Conservation (phyloP, 2,797 vertebrate species). For the Bovichtus variegatus region DNA sequence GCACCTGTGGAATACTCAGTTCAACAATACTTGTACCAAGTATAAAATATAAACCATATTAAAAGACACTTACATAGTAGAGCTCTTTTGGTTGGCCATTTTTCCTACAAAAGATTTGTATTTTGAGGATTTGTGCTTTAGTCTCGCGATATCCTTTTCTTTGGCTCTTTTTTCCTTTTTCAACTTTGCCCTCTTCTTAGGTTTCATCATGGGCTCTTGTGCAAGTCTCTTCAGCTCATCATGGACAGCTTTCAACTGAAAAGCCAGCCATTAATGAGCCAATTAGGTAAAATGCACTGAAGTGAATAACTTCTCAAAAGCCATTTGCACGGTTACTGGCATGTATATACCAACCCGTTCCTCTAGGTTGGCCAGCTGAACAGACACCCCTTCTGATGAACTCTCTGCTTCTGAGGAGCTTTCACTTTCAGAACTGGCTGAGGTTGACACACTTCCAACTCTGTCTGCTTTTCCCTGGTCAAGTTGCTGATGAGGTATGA, state of each 20-base stretch:
- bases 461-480: slow-evolving; percentile 63
- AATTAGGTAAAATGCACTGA: slow-evolving; percentile 13
- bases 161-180: slow-evolving; percentile 82
- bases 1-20: background rate
- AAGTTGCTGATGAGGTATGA: slow-evolving; percentile 29
- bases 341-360: slow-evolving; percentile 84
- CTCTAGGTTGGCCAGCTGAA: slow-evolving; percentile 84
- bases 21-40: background rate
- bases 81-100: slow-evolving; percentile 80
- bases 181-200: slow-evolving; percentile 86
- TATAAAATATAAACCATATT: background rate
- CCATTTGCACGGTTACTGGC: background rate
- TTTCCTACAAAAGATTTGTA: slow-evolving; percentile 70
- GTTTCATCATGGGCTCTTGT: slow-evolving; percentile 81
- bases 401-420: slow-evolving; percentile 83
- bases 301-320: slow-evolving; percentile 2
- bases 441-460: slow-evolving; percentile 73
- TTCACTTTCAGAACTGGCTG: slow-evolving; percentile 78
- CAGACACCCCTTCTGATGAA: slow-evolving; percentile 78
- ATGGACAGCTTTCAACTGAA: slow-evolving; percentile 89
- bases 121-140: slow-evolving; percentile 81
- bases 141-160: slow-evolving; percentile 72
- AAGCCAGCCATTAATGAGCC: slow-evolving; percentile 39
- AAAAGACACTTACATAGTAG: slow-evolving; percentile 81
- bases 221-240: slow-evolving; percentile 88